Evolutionary conservation across 2,888 invertebrate species (phyloP), one percentile per base, ranked within the genome.

Genomic region (Heteromyza rotundicornis): DNA sequence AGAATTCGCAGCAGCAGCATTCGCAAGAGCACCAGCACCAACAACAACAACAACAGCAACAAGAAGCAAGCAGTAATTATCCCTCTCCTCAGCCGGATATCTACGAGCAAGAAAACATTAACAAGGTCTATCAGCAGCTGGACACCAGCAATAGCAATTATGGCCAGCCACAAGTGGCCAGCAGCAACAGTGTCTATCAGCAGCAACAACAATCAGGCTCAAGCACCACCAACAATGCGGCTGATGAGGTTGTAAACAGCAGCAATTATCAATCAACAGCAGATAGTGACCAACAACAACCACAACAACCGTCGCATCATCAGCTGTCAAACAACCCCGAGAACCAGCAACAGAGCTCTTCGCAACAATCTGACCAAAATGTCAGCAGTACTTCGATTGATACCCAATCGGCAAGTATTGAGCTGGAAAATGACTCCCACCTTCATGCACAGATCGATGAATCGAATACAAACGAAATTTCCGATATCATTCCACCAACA

Each of bases 91-190:
- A 63, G 2, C 67, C 70, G 16, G 62, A 40, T 35, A 72, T 70
- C 53, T 73, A 72, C 22, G 68, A 71, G 22, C 69, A 75, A 47
- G 61, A 51, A 20, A 77, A 78, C 12, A 66, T 79, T 17, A 68
- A 79, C 59, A 76, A 77, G 54, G 75, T 77, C 0, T 78, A 75
- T 49, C 78, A 77, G 63, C 79, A 77, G 40, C 53, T 77, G 60
- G 68, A 69, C 47, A 76, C 70, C 50, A 64, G 66, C 64, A 59
- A 57, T 36, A 69, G 14, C n/a, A 10, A 16, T 23, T 27, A 1
- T 20, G 35, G 16, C 2, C n/a, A 49, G 20, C 22, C 62, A 57
- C 20, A 55, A 14, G 22, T 17, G 2, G 27, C 20, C 5, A 53
- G 49, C 17, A 47, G 5, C 47, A 57, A 10, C 54, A 57, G 22